Base-by-base conservation (phyloP, 1,140 invertebrate genomes). In the Palaemon carinicauda region DNA sequence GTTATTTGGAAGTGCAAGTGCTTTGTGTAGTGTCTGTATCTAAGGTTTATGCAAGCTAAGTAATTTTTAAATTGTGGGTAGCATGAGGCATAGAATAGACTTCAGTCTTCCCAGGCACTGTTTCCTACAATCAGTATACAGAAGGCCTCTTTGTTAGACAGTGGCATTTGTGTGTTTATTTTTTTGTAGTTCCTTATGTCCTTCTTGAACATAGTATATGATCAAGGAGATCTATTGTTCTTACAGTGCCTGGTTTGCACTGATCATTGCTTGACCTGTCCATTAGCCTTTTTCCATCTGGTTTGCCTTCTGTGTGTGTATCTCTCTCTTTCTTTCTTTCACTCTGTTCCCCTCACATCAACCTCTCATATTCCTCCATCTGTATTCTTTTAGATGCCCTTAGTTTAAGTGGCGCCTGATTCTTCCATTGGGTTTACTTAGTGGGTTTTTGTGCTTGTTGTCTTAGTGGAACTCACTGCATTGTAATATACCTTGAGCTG, bases 381-480 rank as follows among this genome's bases (percentile, higher is more conserved):
- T 69, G 24, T 73, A 54, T 53, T 75, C 71, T 84, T 80, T 86
- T 86, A 86, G 83, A 86, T 80, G 19, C 83, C 83, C 83, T 73
- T 86, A 80, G 77, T 86, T 65, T 86, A 86, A 86, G 65, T 86
- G 83, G 83, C 52, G 65, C 83, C 83, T 86, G 83, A 80, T 73
- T 86, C 83, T 80, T 80, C 73, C 83, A 86, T 74, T 80, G 75
- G 56, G 24, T 82, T 86, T 86, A 80, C 77, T 79, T 80, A 54
- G 83, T 86, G 77, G 77, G 77, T 86, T 80, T 86, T 86, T 86
- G 77, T 86, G 83, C 83, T 86, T 86, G 77, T 86, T 86, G 83
- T 86, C 83, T 86, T 86, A 86, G 83, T 86, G 83, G 83, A 80
- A 80, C 83, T 86, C 83, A 86, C 83, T 86, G 83, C 83, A 86